Evolutionary conservation across 1,140 invertebrate species (phyloP).

Genomic region (Hyles euphorbiae): DNA sequence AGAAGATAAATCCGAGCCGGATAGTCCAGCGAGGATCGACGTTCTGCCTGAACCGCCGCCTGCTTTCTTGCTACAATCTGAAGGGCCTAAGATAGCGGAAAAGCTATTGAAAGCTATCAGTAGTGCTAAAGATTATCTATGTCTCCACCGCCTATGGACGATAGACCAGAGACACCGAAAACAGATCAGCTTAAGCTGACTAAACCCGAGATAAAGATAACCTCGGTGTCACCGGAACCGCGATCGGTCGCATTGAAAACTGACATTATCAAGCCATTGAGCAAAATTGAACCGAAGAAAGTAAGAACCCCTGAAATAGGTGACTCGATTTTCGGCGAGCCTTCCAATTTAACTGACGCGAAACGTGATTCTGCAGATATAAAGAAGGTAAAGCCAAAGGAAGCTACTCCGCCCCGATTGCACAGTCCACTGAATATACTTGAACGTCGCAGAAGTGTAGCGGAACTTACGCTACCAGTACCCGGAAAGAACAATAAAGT

Average conservation of each 20-base stretch:
- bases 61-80: slow-evolving; percentile 65
- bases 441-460: slow-evolving; percentile 58
- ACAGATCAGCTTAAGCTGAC: slow-evolving; percentile 37
- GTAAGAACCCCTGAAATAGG: slow-evolving; percentile 40
- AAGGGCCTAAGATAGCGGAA: slow-evolving; percentile 77
- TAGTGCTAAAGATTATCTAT: slow-evolving; percentile 70
- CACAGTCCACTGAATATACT: slow-evolving; percentile 57
- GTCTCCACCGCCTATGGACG: slow-evolving; percentile 59
- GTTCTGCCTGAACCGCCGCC: slow-evolving; percentile 69
- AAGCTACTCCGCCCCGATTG: slow-evolving; percentile 45
- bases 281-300: slow-evolving; percentile 43
- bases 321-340: slow-evolving; percentile 62
- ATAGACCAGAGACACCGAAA: slow-evolving; percentile 45
- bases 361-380: slow-evolving; percentile 49
- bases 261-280: slow-evolving; percentile 41
- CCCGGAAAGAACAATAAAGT: slow-evolving; percentile 77
- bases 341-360: slow-evolving; percentile 47
- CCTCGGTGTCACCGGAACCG: slow-evolving; percentile 38
- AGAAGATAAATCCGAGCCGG: slow-evolving; percentile 76
- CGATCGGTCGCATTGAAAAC: slow-evolving; percentile 31
- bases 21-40: slow-evolving; percentile 68
- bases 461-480: slow-evolving; percentile 44
- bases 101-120: slow-evolving; percentile 77
- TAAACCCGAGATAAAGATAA: slow-evolving; percentile 43
- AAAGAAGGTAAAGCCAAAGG: slow-evolving; percentile 57